These are phyloP conservation scores for Stenoptilia bipunctidactyla DNA, from an alignment of 2,888 invertebrate species.

Conservation along the genomic window DNA sequence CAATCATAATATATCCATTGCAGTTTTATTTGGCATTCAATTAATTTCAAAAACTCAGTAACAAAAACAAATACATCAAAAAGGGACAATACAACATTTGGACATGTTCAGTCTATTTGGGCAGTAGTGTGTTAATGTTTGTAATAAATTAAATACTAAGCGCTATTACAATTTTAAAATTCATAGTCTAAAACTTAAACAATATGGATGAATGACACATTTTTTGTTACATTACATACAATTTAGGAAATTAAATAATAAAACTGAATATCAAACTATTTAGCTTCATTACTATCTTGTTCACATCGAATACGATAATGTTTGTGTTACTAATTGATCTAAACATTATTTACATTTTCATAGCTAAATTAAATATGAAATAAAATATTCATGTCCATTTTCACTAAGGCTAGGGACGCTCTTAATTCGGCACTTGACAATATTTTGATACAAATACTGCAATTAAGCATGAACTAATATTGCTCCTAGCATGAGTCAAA, in stretches of 20 bases:
- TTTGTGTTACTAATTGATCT: no score
- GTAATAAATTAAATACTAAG: slow-evolving; percentile 1
- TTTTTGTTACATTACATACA: background rate
- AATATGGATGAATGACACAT: no score
- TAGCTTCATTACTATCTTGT: background rate
- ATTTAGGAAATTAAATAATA: slow-evolving; percentile 9
- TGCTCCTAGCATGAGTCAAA: no score
- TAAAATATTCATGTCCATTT: no score
- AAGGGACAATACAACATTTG: slow-evolving; percentile 51
- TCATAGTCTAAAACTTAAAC: no score
- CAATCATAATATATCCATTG: background rate
- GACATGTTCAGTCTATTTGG: slow-evolving; percentile 65
- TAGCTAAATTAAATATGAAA: no score
- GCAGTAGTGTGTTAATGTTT: slow-evolving; percentile 32
- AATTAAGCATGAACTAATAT: no score
- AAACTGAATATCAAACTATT: slow-evolving; percentile 12
- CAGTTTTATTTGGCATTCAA: slow-evolving; percentile 68
- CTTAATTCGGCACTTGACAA: no score
- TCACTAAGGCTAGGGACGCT: no score
- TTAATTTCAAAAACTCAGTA: slow-evolving; percentile 57
- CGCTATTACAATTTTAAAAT: background rate
- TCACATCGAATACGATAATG: no score
- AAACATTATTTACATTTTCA: no score
- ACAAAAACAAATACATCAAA: slow-evolving; percentile 59
- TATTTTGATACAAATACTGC: no score